Base-by-base conservation (phyloP, 1,140 invertebrate species). In the Penaeus vannamei region DNA sequence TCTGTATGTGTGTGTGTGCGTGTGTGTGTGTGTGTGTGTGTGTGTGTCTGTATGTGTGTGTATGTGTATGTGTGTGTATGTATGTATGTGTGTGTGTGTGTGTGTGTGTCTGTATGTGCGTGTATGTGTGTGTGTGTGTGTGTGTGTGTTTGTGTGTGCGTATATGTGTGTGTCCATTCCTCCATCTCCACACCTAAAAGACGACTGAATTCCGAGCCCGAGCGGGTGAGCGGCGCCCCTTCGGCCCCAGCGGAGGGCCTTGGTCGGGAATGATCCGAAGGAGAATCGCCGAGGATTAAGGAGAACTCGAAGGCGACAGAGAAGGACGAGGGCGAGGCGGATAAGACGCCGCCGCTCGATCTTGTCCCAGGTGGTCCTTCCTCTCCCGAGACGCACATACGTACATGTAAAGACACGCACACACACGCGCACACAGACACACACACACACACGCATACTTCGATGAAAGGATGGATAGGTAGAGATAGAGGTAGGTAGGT, bases 1-100 rank as follows among this genome's bases (percentile, higher is more conserved):
- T 36, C 1, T 36, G 36, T 36, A 36, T 36, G 5, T 36, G 5
- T 36, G 5, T 36, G 5, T 36, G 5, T 36, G 5, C 5, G 5
- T 77, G 36, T 80, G 36, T 80, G 8, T 80, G 36, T 80, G 36
- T 80, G 36, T 80, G 36, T 80, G 36, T 80, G 36, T 80, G 36
- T 80, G 46, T 12, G 36, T 42, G 36, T 17, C 12, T 42, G 36
- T 42, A 80, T 42, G 36, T 42, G 36, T 42, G 36, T 42, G 36
- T 42, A 80, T 42, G 36, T 42, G 8, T 42, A 80, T 42, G 2
- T 5, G 8, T 12, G 2, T 2, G 12, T 12, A 77, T 8, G 12
- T 8, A 77, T 29, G 12, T 29, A 77, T 29, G 12, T 29, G 12
- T 8, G 12, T 29, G 12, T 29, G 12, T 29, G 12, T 29, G 12